phyloP scores from a whole-genome alignment of 2,888 invertebrate species.

The Ganaspis brasiliensis region DNA sequence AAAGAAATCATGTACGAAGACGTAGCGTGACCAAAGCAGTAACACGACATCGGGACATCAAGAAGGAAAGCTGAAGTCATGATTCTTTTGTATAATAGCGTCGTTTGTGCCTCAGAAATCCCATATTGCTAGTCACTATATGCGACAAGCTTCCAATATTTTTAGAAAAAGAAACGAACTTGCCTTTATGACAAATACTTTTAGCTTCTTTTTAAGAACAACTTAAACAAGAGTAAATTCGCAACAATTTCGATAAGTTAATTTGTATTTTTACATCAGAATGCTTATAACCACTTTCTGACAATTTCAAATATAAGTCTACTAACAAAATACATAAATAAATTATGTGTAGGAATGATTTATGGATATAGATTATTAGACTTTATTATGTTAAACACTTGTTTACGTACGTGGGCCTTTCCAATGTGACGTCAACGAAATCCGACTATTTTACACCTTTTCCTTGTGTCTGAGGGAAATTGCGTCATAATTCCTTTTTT shows the following conservation, averaged over 20 bases:
- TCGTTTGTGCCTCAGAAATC: slow-evolving; percentile 40
- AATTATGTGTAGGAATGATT: not conserved
- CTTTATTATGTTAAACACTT: not conserved
- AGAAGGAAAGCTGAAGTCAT: slow-evolving; percentile 45
- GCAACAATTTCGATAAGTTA: not conserved
- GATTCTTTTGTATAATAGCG: slow-evolving; percentile 45
- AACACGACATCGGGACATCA: slow-evolving; percentile 57
- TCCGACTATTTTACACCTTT: slow-evolving; percentile 10
- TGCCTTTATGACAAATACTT: not conserved
- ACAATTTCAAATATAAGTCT: not conserved
- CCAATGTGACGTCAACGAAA: slow-evolving; percentile 12
- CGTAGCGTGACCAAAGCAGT: slow-evolving; percentile 54
- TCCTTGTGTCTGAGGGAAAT: not conserved
- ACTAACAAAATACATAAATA: not conserved
- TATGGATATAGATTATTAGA: slow-evolving; percentile 18
- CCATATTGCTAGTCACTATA: slow-evolving; percentile 4
- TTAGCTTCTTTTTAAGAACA: not conserved
- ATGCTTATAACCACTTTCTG: not conserved
- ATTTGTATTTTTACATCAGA: not conserved
- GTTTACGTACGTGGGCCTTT: slow-evolving; percentile 32
- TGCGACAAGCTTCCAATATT: slow-evolving; percentile 19
- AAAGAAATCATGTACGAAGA: slow-evolving; percentile 36
- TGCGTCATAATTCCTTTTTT: slow-evolving; percentile 25
- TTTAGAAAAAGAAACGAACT: not conserved
- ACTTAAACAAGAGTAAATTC: no score